phyloP scores from a whole-genome alignment of 2,113 vertebrate species.

The Rhinopomastus cyanomelas region DNA sequence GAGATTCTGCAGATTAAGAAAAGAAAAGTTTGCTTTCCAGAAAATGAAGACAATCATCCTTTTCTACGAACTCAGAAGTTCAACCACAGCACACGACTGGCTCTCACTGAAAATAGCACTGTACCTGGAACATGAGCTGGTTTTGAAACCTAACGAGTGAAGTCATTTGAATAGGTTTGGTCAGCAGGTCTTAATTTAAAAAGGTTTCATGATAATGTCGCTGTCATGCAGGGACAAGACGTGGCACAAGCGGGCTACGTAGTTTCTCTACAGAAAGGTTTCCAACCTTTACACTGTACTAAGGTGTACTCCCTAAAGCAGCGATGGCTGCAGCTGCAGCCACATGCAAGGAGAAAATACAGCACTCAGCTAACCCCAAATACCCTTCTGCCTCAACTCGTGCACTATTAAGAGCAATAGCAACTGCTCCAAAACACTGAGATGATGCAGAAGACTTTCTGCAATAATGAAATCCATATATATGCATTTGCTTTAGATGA shows the following conservation, averaged over 20 bases:
- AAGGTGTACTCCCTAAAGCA: background rate
- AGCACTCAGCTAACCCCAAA: background rate
- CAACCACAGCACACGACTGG: background rate
- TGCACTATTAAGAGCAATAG: background rate
- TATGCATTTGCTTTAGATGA: background rate
- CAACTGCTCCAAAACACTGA: background rate
- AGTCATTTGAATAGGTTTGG: background rate
- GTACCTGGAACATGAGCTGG: background rate
- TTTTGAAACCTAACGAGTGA: background rate
- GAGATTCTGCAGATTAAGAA: background rate
- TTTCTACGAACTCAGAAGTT: background rate
- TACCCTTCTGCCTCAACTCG: background rate
- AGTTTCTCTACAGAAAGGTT: background rate
- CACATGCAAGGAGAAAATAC: rapidly evolving
- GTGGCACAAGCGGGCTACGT: background rate
- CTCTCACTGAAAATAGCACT: background rate
- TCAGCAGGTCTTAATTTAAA: background rate
- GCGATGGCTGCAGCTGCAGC: background rate
- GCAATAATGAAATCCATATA: background rate
- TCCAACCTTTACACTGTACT: background rate
- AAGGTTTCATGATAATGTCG: background rate
- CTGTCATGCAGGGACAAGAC: background rate
- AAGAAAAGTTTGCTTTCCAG: background rate
- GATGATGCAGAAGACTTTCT: background rate
- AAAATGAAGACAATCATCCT: background rate